Percentiles rank a stretch among this genome's conserved stretches.
These are phyloP conservation scores for Aleiodes leptofemur DNA, from an alignment of 2,888 invertebrate species.

Conservation along the genomic window DNA sequence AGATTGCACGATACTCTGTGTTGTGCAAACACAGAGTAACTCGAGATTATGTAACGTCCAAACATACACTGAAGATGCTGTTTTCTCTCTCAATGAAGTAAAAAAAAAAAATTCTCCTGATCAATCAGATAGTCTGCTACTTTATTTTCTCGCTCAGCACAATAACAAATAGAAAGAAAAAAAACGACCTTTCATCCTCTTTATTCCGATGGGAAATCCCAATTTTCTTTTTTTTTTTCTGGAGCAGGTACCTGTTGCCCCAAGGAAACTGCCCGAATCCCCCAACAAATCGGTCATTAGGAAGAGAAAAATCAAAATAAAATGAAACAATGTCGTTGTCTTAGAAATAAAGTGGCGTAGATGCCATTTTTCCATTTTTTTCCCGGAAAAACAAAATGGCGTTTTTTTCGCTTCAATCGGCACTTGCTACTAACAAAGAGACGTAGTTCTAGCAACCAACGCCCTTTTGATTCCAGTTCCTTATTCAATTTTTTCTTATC, in stretches of 20 bases:
- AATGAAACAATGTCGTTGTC: constrained; percentile 39
- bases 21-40: constrained; percentile 69
- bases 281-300: constrained; percentile 50
- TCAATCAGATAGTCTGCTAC: constrained; percentile 32
- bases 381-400: no score
- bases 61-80: background rate
- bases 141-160: constrained; percentile 57
- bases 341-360: no score
- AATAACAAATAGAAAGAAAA: constrained; percentile 9
- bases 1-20: constrained; percentile 54
- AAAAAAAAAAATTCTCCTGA: background rate
- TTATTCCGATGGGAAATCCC: constrained; percentile 3
- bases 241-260: constrained; percentile 44
- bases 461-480: no score
- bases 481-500: no score
- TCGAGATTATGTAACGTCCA: constrained; percentile 57
- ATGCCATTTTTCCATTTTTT: no score
- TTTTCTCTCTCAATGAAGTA: background rate
- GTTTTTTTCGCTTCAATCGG: no score
- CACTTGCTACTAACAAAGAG: no score
- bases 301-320: constrained; percentile 46
- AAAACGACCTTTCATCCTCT: background rate
- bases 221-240: constrained; percentile 5
- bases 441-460: no score
- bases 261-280: background rate